phyloP scores from a whole-genome alignment of 1,140 invertebrate genomes.

The Drosophila sp. region DNA sequence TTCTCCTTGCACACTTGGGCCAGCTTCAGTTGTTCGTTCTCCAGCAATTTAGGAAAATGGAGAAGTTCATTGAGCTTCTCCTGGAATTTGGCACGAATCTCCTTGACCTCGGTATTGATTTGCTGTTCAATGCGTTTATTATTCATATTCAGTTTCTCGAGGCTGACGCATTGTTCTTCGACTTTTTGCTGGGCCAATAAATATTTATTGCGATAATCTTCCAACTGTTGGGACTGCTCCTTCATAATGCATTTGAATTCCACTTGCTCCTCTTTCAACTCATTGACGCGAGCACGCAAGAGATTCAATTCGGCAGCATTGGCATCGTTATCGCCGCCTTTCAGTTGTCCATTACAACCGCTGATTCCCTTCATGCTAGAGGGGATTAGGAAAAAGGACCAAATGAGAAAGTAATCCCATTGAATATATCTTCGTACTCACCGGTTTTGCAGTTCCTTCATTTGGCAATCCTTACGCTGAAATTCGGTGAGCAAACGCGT shows the following conservation, averaged over 20 bases:
- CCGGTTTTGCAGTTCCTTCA: slow-evolving; percentile 76
- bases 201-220: slow-evolving; percentile 90
- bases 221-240: slow-evolving; percentile 88
- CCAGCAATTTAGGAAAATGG: slow-evolving; percentile 89
- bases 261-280: slow-evolving; percentile 83
- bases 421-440: slow-evolving; percentile 19
- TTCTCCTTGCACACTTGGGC: slow-evolving; percentile 88
- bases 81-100: slow-evolving; percentile 90
- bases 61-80: slow-evolving; percentile 89
- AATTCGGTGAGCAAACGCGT: slow-evolving; percentile 68
- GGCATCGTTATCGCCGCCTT: slow-evolving; percentile 48
- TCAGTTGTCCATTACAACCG: slow-evolving; percentile 33
- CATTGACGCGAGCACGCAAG: slow-evolving; percentile 65
- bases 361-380: slow-evolving; percentile 66
- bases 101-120: slow-evolving; percentile 89
- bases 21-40: slow-evolving; percentile 88
- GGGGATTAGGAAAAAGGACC: not conserved
- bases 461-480: slow-evolving; percentile 74
- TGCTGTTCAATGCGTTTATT: slow-evolving; percentile 90
- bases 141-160: slow-evolving; percentile 90
- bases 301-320: slow-evolving; percentile 72
- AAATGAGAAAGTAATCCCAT: no score
- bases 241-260: slow-evolving; percentile 87
- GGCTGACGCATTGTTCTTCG: slow-evolving; percentile 88
- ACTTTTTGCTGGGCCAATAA: slow-evolving; percentile 89